Conservation (phyloP, 2,113 vertebrate genomes). For the Macquaria ambigua region DNA sequence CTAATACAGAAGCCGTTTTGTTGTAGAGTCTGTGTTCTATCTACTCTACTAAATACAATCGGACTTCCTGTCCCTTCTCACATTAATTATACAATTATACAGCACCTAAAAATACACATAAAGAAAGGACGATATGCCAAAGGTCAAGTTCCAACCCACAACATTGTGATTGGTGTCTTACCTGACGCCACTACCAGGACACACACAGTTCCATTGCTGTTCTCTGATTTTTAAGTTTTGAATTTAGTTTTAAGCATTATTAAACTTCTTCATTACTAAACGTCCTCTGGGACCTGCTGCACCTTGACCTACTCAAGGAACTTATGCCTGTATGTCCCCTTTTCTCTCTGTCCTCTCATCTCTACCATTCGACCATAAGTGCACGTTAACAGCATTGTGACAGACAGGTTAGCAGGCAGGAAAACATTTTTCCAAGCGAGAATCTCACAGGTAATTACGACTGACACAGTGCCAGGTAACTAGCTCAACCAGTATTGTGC, state of each 20-base stretch:
- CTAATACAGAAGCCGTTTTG: no score
- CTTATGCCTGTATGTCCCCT: background rate
- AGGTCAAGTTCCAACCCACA: background rate
- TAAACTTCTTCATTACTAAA: background rate
- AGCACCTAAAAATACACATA: no score
- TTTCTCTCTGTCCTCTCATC: background rate
- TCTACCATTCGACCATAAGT: fast-evolving
- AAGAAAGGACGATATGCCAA: background rate
- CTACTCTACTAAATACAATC: no score
- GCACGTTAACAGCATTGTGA: background rate
- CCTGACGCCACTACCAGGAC: background rate
- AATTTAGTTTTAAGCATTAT: background rate
- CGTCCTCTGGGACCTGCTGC: background rate
- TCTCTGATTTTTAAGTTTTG: background rate
- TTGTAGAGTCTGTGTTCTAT: no score
- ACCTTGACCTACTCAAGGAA: background rate
- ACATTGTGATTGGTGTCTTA: background rate
- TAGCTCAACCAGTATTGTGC: conserved; percentile 56
- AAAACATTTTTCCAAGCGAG: conserved; percentile 33
- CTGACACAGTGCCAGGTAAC: conserved; percentile 45
- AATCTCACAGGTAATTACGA: conserved; percentile 15
- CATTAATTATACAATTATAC: background rate
- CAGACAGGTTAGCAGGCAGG: background rate
- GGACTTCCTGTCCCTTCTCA: background rate
- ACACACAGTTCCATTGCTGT: background rate